Evolutionary conservation across 2,888 invertebrate genomes (phyloP).

Genomic region (Drosophila cracens): DNA sequence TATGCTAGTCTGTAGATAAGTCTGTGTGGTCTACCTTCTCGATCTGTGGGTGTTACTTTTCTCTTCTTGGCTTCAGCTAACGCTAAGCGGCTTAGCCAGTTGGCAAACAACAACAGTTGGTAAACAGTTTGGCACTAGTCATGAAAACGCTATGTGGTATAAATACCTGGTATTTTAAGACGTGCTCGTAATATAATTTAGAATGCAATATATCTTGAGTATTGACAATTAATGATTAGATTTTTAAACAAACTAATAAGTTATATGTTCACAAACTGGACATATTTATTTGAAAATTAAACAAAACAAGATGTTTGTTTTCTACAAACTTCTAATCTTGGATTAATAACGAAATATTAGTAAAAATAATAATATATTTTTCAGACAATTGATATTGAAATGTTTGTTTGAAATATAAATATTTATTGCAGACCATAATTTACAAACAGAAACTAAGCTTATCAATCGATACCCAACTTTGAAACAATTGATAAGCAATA

Average conservation of each 20-base stretch:
- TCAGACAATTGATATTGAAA: background rate
- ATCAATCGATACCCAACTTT: background rate
- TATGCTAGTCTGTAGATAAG: background rate
- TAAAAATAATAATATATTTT: background rate
- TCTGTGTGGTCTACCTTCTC: constrained; percentile 33
- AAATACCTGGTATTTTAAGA: background rate
- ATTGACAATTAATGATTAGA: background rate
- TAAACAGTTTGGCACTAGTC: constrained; percentile 9
- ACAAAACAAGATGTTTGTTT: too few relatives aligned
- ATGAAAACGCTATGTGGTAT: too few relatives aligned
- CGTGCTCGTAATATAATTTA: background rate
- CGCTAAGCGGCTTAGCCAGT: constrained; percentile 49
- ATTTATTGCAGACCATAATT: background rate
- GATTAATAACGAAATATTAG: background rate
- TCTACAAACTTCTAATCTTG: background rate
- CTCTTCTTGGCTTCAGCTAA: constrained; percentile 2
- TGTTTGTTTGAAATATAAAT: background rate
- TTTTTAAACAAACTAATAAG: background rate
- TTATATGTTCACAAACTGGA: background rate
- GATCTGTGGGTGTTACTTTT: constrained; percentile 19
- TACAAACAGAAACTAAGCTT: background rate
- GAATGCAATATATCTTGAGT: background rate
- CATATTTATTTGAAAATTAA: too few relatives aligned
- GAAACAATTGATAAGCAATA: background rate
- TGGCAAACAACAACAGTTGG: constrained; percentile 51